Percentiles rank a stretch among this genome's conserved stretches.
phyloP scores from a whole-genome alignment of 2,113 vertebrate genomes.

The Hippocampus zosterae region DNA sequence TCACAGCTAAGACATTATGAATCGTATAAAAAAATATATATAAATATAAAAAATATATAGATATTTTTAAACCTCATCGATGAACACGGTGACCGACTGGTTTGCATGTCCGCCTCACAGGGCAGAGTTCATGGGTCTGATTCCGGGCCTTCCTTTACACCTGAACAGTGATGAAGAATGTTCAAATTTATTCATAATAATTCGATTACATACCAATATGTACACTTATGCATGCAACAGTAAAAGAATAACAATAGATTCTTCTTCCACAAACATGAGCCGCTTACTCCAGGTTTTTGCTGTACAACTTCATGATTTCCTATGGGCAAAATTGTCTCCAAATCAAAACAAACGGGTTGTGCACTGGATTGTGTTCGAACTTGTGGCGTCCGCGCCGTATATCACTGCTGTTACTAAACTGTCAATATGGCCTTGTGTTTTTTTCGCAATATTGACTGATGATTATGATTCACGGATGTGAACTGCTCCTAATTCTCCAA shows the following conservation, averaged over 20 bases:
- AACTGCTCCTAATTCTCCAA: slow-evolving; percentile 26
- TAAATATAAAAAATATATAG: no score
- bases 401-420: slow-evolving; percentile 53
- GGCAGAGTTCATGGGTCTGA: no score
- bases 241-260: no score
- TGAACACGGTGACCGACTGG: no score
- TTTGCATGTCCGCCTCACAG: no score
- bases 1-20: no score
- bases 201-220: no score
- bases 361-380: not conserved
- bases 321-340: not conserved
- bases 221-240: no score
- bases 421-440: slow-evolving; percentile 50
- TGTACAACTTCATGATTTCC: not conserved
- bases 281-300: no score
- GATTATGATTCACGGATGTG: slow-evolving; percentile 18
- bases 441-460: slow-evolving; percentile 48
- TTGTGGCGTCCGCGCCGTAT: slow-evolving; percentile 24
- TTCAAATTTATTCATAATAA: not conserved
- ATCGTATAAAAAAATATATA: no score
- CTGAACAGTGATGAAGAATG: not conserved
- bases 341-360: not conserved
- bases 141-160: not conserved
- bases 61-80: no score
- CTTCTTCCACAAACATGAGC: no score